These are phyloP conservation scores for Pangasius macronema DNA, from an alignment of 2,797 vertebrate species.

Conservation along the genomic window DNA sequence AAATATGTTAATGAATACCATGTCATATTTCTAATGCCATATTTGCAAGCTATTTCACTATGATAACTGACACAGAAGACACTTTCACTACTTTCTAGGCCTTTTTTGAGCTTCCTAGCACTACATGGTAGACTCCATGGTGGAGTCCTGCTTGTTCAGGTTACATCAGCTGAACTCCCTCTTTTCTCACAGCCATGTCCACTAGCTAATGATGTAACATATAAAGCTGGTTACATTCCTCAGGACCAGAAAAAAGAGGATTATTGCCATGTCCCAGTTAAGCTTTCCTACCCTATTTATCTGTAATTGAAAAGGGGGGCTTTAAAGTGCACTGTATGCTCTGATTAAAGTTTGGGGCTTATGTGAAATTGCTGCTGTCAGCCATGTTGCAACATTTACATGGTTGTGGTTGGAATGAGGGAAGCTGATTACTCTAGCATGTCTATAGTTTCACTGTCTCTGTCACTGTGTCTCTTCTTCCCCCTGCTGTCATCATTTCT, in stretches of 20 bases:
- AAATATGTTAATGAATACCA: neutral
- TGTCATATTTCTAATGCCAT: neutral
- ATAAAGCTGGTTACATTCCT: conserved; percentile 66
- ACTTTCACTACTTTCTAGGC: neutral
- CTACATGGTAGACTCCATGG: neutral
- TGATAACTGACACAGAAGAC: neutral
- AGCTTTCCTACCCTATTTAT: conserved; percentile 67
- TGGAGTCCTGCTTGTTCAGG: conserved; percentile 22
- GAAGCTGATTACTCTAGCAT: conserved; percentile 41
- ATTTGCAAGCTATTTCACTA: neutral
- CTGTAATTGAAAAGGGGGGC: conserved; percentile 54
- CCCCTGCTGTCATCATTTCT: conserved; percentile 41
- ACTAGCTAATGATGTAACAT: conserved; percentile 72
- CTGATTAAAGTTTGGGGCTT: conserved; percentile 56
- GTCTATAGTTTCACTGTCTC: conserved; percentile 20
- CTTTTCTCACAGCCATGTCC: conserved; percentile 32
- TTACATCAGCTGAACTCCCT: conserved; percentile 45
- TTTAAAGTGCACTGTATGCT: conserved; percentile 47
- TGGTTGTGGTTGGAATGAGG: conserved; percentile 32
- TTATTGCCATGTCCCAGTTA: conserved; percentile 68
- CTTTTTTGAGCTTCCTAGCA: neutral
- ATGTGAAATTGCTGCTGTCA: conserved; percentile 51
- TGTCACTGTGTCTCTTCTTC: conserved; percentile 30
- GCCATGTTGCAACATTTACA: conserved; percentile 42
- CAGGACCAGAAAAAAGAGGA: conserved; percentile 68